Evolutionary conservation across 1,140 invertebrate species (phyloP), one percentile per base, ranked within the genome.

Genomic region (Drosophila kepulauana): DNA sequence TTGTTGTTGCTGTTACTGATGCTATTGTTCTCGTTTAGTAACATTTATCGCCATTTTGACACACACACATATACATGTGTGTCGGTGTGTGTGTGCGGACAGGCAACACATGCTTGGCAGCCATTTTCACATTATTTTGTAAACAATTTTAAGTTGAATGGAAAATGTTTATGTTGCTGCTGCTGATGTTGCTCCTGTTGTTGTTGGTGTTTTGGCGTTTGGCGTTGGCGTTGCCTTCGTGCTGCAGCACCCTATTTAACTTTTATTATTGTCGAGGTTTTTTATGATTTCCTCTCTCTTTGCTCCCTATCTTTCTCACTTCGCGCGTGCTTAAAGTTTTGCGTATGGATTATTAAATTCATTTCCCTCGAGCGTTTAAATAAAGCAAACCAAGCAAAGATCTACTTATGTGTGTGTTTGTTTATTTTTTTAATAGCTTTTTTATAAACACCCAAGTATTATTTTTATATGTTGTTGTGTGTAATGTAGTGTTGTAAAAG

Each of bases 121-220:
- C 85, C 75, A 89, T 88, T 88, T 89, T 89, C 85, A 88, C 85
- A 84, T 88, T 88, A 88, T 88, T 88, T 85, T 88, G 85, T 89
- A 89, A 88, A 85, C 85, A 89, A 85, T 88, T 88, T 88, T 89
- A 89, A 89, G 75, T 81, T 88, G 81, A 89, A 88, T 88, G 85
- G 85, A 89, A 88, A 84, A 81, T 88, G 85, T 88, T 88, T 88
- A 88, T 84, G 84, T 71, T 81, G 65, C 73, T 54, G 35, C 20
- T 25, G 20, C 20, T 25, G 20, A 25, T 25, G 20, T 25, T 25
- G 20, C 20, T 25, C 20, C 3, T 25, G 20, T 45, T 49, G 52
- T 49, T 45, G 64, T 48, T 70, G 63, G 20, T 46, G 54, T 15
- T 25, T 59, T 41, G 38, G 25, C 16, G 11, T 20, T 20, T 52